These are phyloP conservation scores for Hypselothyrea guttata DNA, from an alignment of 2,888 invertebrate species.

Conservation along the genomic window DNA sequence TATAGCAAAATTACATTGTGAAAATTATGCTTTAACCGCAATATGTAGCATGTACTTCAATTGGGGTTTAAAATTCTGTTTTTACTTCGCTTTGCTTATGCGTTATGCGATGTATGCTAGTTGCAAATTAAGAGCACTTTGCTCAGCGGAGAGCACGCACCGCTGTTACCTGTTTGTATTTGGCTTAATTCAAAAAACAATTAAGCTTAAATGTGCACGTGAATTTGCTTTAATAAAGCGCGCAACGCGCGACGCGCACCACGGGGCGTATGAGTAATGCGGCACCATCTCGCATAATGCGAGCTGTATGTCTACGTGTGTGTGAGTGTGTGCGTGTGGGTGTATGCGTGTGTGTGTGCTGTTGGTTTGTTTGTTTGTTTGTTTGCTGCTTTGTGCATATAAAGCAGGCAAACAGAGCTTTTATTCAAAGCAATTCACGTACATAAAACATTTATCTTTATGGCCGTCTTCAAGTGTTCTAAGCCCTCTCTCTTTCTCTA, in stretches of 20 bases:
- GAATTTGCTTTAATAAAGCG: constrained; percentile 60
- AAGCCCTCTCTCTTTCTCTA: background rate
- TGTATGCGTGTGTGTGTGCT: constrained; percentile 15
- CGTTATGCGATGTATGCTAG: no score
- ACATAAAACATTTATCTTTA: constrained; percentile 78
- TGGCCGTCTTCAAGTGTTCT: constrained; percentile 69
- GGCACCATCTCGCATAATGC: constrained; percentile 37
- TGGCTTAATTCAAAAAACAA: constrained; percentile 51
- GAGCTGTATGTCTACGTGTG: no score
- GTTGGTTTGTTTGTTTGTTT: constrained; percentile 30
- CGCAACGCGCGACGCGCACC: constrained; percentile 18
- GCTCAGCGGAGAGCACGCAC: constrained; percentile 32
- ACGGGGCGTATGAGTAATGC: constrained; percentile 67
- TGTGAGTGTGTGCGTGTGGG: background rate
- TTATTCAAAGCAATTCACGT: constrained; percentile 78
- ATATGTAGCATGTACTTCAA: background rate
- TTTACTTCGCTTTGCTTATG: constrained; percentile 13
- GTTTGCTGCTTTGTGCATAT: constrained; percentile 47
- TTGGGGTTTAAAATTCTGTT: constrained; percentile 14
- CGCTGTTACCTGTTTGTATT: constrained; percentile 40
- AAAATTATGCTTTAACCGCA: background rate
- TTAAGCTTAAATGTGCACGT: constrained; percentile 69
- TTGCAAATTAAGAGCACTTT: constrained; percentile 43
- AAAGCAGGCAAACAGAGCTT: constrained; percentile 71
- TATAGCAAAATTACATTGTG: background rate